These are phyloP conservation scores for Drosophila stalkeri DNA, from an alignment of 2,888 invertebrate genomes.

Conservation along the genomic window DNA sequence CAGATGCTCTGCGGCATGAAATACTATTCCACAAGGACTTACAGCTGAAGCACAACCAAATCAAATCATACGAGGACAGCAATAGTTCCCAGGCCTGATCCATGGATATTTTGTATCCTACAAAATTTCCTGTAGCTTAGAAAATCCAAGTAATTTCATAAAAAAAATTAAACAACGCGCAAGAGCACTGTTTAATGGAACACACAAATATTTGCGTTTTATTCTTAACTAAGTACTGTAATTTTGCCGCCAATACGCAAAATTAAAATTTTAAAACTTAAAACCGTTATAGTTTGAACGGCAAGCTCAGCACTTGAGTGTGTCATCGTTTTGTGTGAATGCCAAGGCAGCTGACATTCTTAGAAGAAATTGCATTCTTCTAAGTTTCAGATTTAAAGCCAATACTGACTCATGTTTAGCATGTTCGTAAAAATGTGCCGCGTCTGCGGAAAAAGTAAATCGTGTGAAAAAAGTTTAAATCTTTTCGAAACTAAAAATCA, in stretches of 20 bases:
- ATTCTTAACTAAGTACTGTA: background rate
- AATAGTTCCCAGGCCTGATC: conserved; percentile 64
- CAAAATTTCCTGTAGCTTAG: conserved; percentile 25
- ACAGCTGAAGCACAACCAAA: conserved; percentile 62
- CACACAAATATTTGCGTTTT: background rate
- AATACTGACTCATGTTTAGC: background rate
- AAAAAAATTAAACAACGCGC: conserved; percentile 7
- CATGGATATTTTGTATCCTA: background rate
- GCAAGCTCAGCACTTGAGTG: background rate
- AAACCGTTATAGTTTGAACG: conserved; percentile 11
- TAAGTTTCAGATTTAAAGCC: conserved; percentile 12
- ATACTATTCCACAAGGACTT: conserved; percentile 77
- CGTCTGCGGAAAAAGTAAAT: conserved; percentile 50
- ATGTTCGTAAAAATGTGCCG: conserved; percentile 53
- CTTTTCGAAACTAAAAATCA: conserved; percentile 49
- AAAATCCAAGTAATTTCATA: conserved; percentile 9
- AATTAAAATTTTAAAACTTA: background rate
- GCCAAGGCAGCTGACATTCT: conserved; percentile 34
- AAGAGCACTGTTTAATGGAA: background rate
- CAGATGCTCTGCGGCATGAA: conserved; percentile 70
- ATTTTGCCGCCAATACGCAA: background rate
- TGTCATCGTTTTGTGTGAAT: conserved; percentile 41
- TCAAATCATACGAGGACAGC: conserved; percentile 61
- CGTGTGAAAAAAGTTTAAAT: conserved; percentile 32
- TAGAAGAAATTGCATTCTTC: conserved; percentile 23